Base-by-base conservation (phyloP, 2,797 vertebrate genomes). In the Coccyzus lansbergi region DNA sequence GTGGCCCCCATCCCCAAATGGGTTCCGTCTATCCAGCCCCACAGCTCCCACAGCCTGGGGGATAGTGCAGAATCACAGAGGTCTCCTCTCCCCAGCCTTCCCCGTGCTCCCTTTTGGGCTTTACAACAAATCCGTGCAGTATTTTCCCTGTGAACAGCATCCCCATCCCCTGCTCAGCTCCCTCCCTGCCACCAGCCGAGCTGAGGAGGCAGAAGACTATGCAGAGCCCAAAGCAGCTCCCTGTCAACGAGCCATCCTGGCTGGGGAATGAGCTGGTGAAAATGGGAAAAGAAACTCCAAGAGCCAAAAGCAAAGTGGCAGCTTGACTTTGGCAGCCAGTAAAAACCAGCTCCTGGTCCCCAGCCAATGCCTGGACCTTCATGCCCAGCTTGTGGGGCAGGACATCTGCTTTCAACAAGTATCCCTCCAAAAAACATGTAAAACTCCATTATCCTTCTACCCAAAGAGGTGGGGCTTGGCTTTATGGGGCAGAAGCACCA, bases 51-150 rank as follows among this genome's bases (percentile, higher is more conserved):
- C 6, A 2, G 63, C 48, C n/a, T 2, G 1, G 7, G 29, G 9
- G 29, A 9, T 9, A 11, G 18, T 0, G 24, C 1, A 3, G 63
- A 16, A 22, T 22, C 0, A 0, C 83, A 53, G 34, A 48, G 63
- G 4, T 33, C 8, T 58, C 60, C 68, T 62, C 38, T 52, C 8
- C 51, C 18, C 40, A 19, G 24, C 18, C 55, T 28, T 34, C 51
- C 31, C 36, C 55, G 4, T 6, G 11, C 58, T 67, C 53, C 79
- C 44, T 58, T 24, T 44, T 10, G 11, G 36, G 38, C 28, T 46
- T 71, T 44, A 21, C 33, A 22, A 12, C 19, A 33, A 67, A 28
- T 2, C 17, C 25, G 2, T 2, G 59, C 1, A 2, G 34, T 28
- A 6, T 78, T 83, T 83, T 49, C 64, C 60, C 42, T 15, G 5